A percentile compares a stretch with the other conserved stretches of the same genome.
Conservation (phyloP, 2,888 invertebrate genomes). For the Agriopis leucophaearia region DNA sequence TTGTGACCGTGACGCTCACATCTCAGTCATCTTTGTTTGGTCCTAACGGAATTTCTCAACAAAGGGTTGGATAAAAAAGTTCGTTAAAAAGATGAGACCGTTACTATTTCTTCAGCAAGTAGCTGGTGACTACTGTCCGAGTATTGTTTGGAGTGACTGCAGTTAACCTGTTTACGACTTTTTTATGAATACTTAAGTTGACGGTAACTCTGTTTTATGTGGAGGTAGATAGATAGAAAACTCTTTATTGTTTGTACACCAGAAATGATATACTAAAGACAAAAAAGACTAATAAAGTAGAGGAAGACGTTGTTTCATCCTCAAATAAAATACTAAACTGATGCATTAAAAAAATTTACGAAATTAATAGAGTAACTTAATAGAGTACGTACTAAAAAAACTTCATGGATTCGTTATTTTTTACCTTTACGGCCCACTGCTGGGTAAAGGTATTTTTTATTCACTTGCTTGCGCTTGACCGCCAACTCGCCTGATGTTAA, state of each 20-base stretch:
- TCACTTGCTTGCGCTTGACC: no score
- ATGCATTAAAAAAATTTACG: neutral
- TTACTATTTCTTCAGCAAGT: conserved; percentile 67
- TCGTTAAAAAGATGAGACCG: conserved; percentile 78
- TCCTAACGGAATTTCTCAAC: conserved; percentile 73
- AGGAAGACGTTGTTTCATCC: neutral
- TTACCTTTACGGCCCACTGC: no score
- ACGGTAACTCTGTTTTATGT: conserved; percentile 65
- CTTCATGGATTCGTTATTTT: no score
- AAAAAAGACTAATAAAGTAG: neutral
- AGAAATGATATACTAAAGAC: neutral
- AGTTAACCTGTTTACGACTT: conserved; percentile 42
- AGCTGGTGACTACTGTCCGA: conserved; percentile 68
- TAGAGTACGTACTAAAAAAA: no score
- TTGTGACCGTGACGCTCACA: conserved; percentile 55
- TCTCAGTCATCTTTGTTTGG: conserved; percentile 64
- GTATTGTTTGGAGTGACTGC: conserved; percentile 55
- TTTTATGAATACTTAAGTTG: conserved; percentile 34
- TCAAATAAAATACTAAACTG: neutral
- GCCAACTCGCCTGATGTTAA: no score
- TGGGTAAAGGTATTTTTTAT: no score
- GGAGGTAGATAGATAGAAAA: conserved; percentile 43
- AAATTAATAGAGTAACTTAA: neutral
- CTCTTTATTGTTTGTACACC: no score
- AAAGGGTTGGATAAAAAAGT: conserved; percentile 75